Evolutionary conservation across 2,113 vertebrate species (phyloP).

Genomic region (Leptobrachium leishanense): DNA sequence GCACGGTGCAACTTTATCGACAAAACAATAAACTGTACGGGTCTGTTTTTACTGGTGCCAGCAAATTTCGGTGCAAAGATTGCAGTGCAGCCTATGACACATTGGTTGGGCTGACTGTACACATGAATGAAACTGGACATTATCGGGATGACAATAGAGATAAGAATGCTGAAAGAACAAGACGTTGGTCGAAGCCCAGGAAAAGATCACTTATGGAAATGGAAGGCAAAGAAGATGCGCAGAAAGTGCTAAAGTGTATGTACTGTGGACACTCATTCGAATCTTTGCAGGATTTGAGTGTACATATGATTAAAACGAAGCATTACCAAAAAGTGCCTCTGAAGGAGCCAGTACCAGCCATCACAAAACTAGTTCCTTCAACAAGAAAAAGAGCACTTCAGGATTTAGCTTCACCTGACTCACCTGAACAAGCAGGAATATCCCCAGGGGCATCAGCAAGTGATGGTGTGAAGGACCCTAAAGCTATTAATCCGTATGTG

Average conservation of each 20-base stretch:
- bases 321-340: constrained; percentile 99
- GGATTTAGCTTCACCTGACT: constrained; percentile 87
- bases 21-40: constrained; percentile 98
- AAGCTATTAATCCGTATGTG: constrained; percentile 90
- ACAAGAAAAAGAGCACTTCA: constrained; percentile 93
- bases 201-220: constrained; percentile 98
- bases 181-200: constrained; percentile 94
- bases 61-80: constrained; percentile 98
- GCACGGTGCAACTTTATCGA: constrained; percentile 96
- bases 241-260: constrained; percentile 99
- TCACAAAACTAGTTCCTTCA: constrained; percentile 91
- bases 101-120: constrained; percentile 92
- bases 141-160: constrained; percentile 98
- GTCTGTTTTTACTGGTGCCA: constrained; percentile 95
- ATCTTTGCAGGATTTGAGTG: constrained; percentile 96
- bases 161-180: constrained; percentile 87
- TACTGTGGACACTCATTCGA: constrained; percentile 98
- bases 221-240: constrained; percentile 98
- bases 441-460: constrained; percentile 72
- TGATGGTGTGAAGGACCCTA: constrained; percentile 89
- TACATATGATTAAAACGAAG: constrained; percentile 99
- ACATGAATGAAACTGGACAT: constrained; percentile 98
- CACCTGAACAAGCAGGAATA: constrained; percentile 82
- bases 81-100: constrained; percentile 97
- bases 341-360: constrained; percentile 96